Evolutionary conservation across 1,140 invertebrate genomes (phyloP).

Genomic region (Drosophila nebulosa): DNA sequence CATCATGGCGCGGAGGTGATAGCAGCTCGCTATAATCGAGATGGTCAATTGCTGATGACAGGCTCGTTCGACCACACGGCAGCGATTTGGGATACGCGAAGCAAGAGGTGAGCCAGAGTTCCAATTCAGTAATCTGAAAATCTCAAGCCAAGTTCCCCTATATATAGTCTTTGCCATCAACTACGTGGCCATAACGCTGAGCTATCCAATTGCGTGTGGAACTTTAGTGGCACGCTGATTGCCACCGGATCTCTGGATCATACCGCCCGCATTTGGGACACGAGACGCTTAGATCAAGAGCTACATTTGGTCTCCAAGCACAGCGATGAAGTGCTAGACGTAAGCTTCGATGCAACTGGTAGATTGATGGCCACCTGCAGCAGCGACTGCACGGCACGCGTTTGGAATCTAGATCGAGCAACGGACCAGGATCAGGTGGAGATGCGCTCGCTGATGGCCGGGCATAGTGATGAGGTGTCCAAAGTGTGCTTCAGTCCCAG

Average conservation of each 20-base stretch:
- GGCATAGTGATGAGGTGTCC: conserved; percentile 89
- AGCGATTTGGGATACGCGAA: conserved; percentile 88
- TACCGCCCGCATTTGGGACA: conserved; percentile 89
- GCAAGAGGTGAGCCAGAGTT: conserved; percentile 83
- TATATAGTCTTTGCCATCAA: conserved; percentile 84
- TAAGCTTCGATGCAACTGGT: conserved; percentile 88
- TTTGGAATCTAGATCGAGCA: conserved; percentile 84
- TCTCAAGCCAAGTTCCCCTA: neutral
- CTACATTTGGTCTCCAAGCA: conserved; percentile 85
- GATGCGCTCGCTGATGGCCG: conserved; percentile 85
- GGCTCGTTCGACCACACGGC: conserved; percentile 91
- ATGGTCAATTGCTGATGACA: conserved; percentile 87
- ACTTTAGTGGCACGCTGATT: conserved; percentile 87
- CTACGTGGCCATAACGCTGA: conserved; percentile 87
- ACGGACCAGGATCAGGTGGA: conserved; percentile 82
- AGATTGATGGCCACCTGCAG: conserved; percentile 87
- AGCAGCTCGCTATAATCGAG: conserved; percentile 86
- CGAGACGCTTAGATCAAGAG: conserved; percentile 82
- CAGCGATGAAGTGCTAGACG: conserved; percentile 89
- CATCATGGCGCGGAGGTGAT: conserved; percentile 90
- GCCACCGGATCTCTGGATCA: conserved; percentile 88
- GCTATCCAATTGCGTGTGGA: conserved; percentile 89
- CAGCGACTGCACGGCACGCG: conserved; percentile 86
- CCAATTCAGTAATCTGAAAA: too few relatives aligned
- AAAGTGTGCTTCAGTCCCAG: conserved; percentile 91